phyloP scores from a whole-genome alignment of 2,797 vertebrate genomes.

The Diplodus sargus region DNA sequence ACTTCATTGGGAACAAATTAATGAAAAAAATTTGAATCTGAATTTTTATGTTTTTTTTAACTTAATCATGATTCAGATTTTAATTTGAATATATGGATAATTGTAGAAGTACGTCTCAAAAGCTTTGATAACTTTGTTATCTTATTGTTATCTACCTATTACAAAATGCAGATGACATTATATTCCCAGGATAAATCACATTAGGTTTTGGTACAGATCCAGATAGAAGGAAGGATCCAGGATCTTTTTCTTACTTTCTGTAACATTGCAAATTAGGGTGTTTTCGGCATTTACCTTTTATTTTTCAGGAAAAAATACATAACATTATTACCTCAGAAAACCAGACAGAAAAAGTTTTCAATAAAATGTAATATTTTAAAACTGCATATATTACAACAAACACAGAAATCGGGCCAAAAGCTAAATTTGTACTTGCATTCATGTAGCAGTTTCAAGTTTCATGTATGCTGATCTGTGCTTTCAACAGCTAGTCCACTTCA shows the following conservation, averaged over 20 bases:
- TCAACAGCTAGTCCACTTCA: constrained; percentile 3
- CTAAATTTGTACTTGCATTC: background rate
- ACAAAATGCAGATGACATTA: background rate
- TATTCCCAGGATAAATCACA: background rate
- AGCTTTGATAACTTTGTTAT: background rate
- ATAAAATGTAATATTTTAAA: background rate
- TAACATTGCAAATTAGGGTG: no score
- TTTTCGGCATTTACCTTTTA: no score
- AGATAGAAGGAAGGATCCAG: no score
- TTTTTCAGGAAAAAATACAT: no score
- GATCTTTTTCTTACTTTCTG: no score
- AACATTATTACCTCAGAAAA: background rate
- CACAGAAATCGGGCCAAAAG: background rate
- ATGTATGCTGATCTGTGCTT: constrained; percentile 1
- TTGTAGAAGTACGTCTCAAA: background rate
- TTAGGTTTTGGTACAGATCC: no score
- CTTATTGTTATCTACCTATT: background rate
- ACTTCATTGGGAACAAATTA: background rate
- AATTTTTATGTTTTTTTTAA: no score
- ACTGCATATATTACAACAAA: background rate
- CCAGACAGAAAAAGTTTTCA: background rate
- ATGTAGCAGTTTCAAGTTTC: background rate
- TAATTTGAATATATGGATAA: background rate
- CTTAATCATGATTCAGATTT: background rate
- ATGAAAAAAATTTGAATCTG: background rate